Conservation (phyloP, 1,140 invertebrate species). For the Ganaspis sp. region DNA sequence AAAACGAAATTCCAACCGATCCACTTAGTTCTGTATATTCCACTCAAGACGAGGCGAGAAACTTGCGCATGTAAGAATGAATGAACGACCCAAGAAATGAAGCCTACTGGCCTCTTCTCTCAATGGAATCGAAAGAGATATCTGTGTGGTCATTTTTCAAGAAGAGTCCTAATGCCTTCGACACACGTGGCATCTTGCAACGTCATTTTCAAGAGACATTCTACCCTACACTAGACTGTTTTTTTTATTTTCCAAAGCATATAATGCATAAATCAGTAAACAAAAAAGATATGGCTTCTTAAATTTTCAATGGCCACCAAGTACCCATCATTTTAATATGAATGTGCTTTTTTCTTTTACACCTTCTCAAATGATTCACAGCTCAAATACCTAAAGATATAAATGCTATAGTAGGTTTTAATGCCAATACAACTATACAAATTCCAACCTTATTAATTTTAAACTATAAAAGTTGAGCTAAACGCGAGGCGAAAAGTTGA, state of each 20-base stretch:
- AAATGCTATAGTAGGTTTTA: too few relatives aligned
- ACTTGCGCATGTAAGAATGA: constrained; percentile 26
- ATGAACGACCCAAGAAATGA: constrained; percentile 36
- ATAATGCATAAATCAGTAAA: constrained; percentile 23
- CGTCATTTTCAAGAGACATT: constrained; percentile 31
- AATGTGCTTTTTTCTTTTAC: background rate
- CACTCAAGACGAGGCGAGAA: constrained; percentile 48
- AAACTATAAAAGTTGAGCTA: too few relatives aligned
- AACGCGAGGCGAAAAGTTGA: too few relatives aligned
- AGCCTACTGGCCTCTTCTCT: constrained; percentile 49
- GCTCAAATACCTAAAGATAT: background rate
- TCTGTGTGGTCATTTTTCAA: constrained; percentile 63
- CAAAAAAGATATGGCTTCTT: constrained; percentile 25
- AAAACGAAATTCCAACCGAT: constrained; percentile 65
- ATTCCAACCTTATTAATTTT: too few relatives aligned
- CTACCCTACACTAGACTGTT: background rate
- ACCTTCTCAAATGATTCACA: background rate
- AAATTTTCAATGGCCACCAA: constrained; percentile 27
- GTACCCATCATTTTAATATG: constrained; percentile 2
- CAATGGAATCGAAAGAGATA: constrained; percentile 61
- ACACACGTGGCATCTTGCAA: constrained; percentile 42
- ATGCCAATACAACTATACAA: too few relatives aligned
- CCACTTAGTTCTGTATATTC: constrained; percentile 47
- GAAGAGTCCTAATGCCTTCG: constrained; percentile 29
- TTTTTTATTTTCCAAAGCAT: constrained; percentile 1